phyloP scores from a whole-genome alignment of 2,888 invertebrate genomes.

The Mesorhabditis belari region DNA sequence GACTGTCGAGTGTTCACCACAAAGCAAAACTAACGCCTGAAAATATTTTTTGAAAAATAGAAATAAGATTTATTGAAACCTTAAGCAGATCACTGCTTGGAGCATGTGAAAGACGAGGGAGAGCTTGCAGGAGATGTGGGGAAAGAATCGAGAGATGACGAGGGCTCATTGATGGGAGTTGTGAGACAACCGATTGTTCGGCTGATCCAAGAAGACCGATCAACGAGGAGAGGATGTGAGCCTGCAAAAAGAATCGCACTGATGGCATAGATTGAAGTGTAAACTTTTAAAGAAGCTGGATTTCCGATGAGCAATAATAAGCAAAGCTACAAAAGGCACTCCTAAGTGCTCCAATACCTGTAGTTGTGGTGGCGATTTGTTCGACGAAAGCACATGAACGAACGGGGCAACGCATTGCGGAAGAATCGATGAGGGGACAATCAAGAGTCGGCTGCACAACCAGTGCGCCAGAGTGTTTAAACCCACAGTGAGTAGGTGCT shows the following conservation, averaged over 20 bases:
- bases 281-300: too few relatives aligned
- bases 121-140: conserved; percentile 7
- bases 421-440: conserved; percentile 28
- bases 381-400: conserved; percentile 28
- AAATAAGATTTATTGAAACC: background rate
- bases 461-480: conserved; percentile 38
- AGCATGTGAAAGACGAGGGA: conserved; percentile 1
- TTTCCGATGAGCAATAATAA: too few relatives aligned
- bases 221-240: background rate
- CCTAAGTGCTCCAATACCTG: too few relatives aligned
- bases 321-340: too few relatives aligned
- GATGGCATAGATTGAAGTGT: too few relatives aligned
- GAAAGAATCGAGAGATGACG: conserved; percentile 9
- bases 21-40: background rate
- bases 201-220: background rate
- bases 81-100: conserved; percentile 6
- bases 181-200: background rate
- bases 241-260: too few relatives aligned
- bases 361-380: conserved; percentile 28
- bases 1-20: background rate
- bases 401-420: conserved; percentile 43
- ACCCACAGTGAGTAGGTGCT: conserved; percentile 28
- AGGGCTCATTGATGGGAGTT: conserved; percentile 3
- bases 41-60: too few relatives aligned
- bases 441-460: conserved; percentile 35